Evolutionary conservation across 2,113 vertebrate species (phyloP).

Genomic region (Elephantulus edwardii): DNA sequence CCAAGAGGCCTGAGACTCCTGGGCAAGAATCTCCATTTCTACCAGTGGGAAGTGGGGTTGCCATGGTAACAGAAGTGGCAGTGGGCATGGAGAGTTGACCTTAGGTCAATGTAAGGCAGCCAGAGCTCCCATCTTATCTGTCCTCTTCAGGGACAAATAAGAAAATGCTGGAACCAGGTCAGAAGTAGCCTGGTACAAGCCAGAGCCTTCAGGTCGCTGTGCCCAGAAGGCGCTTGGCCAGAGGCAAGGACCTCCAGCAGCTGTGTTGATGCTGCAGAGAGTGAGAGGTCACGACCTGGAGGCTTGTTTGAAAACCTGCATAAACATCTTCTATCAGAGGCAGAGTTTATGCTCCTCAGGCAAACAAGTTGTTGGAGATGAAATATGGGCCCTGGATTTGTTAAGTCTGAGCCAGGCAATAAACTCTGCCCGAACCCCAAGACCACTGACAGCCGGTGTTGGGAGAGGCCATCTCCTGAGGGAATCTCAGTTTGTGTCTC

Average conservation of each 20-base stretch:
- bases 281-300: constrained; percentile 16
- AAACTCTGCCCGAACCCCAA: not conserved
- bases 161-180: not conserved
- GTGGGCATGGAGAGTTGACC: not conserved
- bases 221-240: not conserved
- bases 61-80: not conserved
- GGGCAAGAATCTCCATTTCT: not conserved
- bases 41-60: not conserved
- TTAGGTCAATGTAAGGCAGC: not conserved
- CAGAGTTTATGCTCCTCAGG: constrained; percentile 35
- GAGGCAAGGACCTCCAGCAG: constrained; percentile 35
- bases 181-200: not conserved
- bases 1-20: not conserved
- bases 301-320: constrained; percentile 75
- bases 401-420: constrained; percentile 61
- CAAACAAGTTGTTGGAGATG: constrained; percentile 72
- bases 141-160: not conserved
- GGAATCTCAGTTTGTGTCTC: not conserved
- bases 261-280: constrained; percentile 67
- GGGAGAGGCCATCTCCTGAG: not conserved
- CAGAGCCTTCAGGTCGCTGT: not conserved
- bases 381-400: constrained; percentile 60
- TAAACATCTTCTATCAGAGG: constrained; percentile 70
- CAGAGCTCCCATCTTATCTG: not conserved
- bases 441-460: not conserved